Base-by-base conservation (phyloP, 2,113 vertebrate species). In the human (Homo sapiens) region DNA sequence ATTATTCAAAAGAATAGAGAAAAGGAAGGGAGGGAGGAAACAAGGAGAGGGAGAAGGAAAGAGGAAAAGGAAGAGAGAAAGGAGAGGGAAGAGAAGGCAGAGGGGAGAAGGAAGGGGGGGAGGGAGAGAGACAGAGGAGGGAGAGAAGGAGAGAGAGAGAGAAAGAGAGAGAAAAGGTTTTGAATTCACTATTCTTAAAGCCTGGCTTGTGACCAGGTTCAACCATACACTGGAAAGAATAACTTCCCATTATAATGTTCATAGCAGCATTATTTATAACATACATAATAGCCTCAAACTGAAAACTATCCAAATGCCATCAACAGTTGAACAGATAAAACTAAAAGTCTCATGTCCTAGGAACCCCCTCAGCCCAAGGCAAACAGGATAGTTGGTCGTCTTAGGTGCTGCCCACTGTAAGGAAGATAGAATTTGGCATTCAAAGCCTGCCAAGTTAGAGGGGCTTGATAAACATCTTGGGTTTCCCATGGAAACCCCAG, bases 181-280 rank as follows among this genome's bases (percentile, higher is more conserved):
- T 93, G 38, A 86, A 93, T 68, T 59, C 30, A 89, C 7, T 45
- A 45, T 27, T 52, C 4, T 64, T 43, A 75, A 75, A 79, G 17
- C 40, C 45, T 35, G 61, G 79, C 57, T 38, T 86, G 14, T 66
- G 50, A 70, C 68, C 48, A 81, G n/a, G 70, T 52, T 57, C 76
- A 84, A 40, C 3, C 43, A 59, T 35, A 84, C 12, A 64, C 48
- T 61, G 55, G 52, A 73, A 89, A 86, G 40, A 92, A 93, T 23
- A 35, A 80, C 23, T 57, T 84, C 75, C 43, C 17, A 89, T 70
- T 35, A 32, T 45, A 89, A 55, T 66, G 30, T 85, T 70, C 38
- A 86, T 18, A 96, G 78, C 50, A 88, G 32, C 73, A 96, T 64
- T 93, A 94, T 72, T 89, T 48, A 40, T 30, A 55, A 55, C 52